phyloP scores from a whole-genome alignment of 2,888 invertebrate species.

The Zhengitettix transpicula region DNA sequence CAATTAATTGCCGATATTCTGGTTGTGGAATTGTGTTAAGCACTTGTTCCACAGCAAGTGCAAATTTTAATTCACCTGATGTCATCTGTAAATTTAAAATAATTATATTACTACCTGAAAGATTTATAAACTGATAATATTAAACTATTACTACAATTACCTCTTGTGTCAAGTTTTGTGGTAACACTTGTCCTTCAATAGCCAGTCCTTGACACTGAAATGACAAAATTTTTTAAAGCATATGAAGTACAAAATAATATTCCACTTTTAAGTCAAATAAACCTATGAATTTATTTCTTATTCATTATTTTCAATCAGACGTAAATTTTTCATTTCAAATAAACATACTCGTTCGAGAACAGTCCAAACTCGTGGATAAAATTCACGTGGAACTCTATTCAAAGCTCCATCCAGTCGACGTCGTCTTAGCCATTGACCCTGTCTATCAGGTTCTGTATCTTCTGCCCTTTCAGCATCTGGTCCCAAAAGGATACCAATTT shows the following conservation, averaged over 20 bases:
- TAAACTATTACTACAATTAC: constrained; percentile 18
- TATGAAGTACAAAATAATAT: background rate
- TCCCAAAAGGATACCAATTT: constrained; percentile 33
- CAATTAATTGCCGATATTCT: constrained; percentile 91
- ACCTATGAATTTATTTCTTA: background rate
- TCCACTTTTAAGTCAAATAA: background rate
- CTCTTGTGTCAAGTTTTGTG: constrained; percentile 87
- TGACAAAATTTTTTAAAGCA: background rate
- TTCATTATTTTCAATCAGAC: no score
- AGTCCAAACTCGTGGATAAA: constrained; percentile 89
- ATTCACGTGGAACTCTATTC: constrained; percentile 91
- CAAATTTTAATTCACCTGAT: constrained; percentile 93
- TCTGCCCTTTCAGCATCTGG: constrained; percentile 33
- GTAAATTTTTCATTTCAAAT: background rate
- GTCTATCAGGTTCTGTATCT: constrained; percentile 41
- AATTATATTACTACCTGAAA: background rate
- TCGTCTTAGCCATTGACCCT: constrained; percentile 94
- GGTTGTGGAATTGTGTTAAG: constrained; percentile 95
- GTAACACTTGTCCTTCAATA: constrained; percentile 79
- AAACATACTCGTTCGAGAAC: constrained; percentile 61
- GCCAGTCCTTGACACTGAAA: constrained; percentile 81
- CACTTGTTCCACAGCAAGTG: constrained; percentile 90
- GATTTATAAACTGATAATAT: background rate
- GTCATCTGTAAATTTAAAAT: constrained; percentile 57
- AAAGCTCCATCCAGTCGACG: constrained; percentile 90